A percentile compares a stretch with the other conserved stretches of the same genome.
Conservation (phyloP, 2,797 vertebrate species). For the Otolemur crassicaudatus region DNA sequence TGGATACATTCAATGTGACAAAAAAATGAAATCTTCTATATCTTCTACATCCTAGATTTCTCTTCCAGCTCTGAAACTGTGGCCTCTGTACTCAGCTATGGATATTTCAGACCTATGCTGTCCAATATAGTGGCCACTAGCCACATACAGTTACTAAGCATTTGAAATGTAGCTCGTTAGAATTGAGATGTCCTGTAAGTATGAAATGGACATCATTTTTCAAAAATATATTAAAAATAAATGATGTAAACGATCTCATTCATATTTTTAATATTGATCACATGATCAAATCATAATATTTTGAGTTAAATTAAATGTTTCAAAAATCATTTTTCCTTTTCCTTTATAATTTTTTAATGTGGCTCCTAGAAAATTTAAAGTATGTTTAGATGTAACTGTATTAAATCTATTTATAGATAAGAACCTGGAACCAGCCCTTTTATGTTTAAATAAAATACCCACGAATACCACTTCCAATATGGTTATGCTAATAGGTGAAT, state of each 20-base stretch:
- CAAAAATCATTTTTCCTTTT: neutral
- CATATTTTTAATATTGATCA: constrained; percentile 1
- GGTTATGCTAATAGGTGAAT: constrained; percentile 1
- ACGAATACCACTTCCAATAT: neutral
- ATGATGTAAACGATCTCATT: neutral
- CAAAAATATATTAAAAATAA: neutral
- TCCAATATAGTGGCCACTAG: neutral
- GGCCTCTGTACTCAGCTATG: neutral
- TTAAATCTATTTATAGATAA: neutral
- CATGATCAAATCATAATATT: constrained; percentile 36
- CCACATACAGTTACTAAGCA: neutral
- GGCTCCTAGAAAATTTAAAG: neutral
- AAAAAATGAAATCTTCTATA: neutral
- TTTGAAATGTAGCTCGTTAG: neutral
- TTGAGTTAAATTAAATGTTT: neutral
- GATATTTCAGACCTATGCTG: neutral
- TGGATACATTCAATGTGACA: neutral
- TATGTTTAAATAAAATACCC: neutral
- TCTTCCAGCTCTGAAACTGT: constrained; percentile 10
- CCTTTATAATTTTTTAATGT: constrained; percentile 37
- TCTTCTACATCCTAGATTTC: neutral
- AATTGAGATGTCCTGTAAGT: neutral
- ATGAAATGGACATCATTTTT: neutral
- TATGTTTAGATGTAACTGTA: neutral
- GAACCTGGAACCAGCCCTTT: neutral